phyloP scores from a whole-genome alignment of 2,113 vertebrate genomes.

The Chionis minor region DNA sequence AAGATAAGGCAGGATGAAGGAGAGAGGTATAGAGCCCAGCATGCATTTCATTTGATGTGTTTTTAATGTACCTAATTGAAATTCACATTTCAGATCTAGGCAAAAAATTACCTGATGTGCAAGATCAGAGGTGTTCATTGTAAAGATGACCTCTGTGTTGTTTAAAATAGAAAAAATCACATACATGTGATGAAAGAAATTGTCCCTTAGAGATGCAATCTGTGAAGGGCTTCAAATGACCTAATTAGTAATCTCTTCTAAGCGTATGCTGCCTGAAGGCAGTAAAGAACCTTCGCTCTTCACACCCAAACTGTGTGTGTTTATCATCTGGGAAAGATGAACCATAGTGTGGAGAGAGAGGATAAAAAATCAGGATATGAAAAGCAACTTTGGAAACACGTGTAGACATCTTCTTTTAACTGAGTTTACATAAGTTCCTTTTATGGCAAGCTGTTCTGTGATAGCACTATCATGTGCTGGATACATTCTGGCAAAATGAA shows the following conservation, averaged over 20 bases:
- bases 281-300: neutral
- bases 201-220: neutral
- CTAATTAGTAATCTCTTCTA: slow-evolving; percentile 29
- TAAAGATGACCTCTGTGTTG: neutral
- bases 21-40: neutral
- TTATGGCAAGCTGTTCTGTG: neutral
- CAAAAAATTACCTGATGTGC: neutral
- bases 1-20: neutral
- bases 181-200: neutral
- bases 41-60: neutral
- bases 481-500: neutral
- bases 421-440: neutral
- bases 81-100: neutral
- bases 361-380: neutral
- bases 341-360: neutral
- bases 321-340: neutral
- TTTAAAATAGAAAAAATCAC: neutral
- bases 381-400: neutral
- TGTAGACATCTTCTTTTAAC: neutral
- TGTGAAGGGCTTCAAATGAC: slow-evolving; percentile 15
- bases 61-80: slow-evolving; percentile 8
- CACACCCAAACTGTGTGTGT: neutral
- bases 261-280: neutral
- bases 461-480: neutral
- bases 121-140: slow-evolving; percentile 23